Evolutionary conservation across 2,797 vertebrate species (phyloP).

Genomic region (Jordanella pulchra): DNA sequence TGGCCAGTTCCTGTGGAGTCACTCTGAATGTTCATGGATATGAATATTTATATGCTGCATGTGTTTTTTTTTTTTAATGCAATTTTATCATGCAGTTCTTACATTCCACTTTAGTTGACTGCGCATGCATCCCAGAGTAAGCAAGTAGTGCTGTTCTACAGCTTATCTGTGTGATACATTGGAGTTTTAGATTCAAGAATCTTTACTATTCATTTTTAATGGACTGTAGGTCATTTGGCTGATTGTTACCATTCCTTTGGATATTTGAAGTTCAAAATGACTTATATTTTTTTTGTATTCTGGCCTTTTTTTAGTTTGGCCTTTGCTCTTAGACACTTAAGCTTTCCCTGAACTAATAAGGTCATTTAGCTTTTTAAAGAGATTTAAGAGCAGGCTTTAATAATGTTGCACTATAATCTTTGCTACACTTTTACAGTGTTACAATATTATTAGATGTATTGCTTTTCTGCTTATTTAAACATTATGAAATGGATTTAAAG

Average conservation of each 20-base stretch:
- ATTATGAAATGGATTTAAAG: not conserved
- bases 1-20: conserved; percentile 36
- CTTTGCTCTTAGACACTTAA: conserved; percentile 12
- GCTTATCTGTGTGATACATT: not conserved
- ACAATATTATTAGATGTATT: not conserved
- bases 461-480: not conserved
- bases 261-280: not conserved
- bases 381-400: not conserved
- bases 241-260: not conserved
- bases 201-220: not conserved
- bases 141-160: not conserved
- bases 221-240: not conserved
- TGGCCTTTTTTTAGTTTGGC: not conserved
- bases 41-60: conserved; percentile 4
- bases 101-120: conserved; percentile 4
- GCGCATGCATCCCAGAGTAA: not conserved
- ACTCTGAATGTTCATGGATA: not conserved
- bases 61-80: conserved; percentile 47
- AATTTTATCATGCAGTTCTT: conserved; percentile 9
- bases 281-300: not conserved
- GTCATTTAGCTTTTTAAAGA: not conserved
- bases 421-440: conserved; percentile 5
- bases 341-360: not conserved
- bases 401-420: not conserved
- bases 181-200: not conserved